These are phyloP conservation scores for Coleophora flavipennella DNA, from an alignment of 2,888 invertebrate genomes.

Conservation along the genomic window DNA sequence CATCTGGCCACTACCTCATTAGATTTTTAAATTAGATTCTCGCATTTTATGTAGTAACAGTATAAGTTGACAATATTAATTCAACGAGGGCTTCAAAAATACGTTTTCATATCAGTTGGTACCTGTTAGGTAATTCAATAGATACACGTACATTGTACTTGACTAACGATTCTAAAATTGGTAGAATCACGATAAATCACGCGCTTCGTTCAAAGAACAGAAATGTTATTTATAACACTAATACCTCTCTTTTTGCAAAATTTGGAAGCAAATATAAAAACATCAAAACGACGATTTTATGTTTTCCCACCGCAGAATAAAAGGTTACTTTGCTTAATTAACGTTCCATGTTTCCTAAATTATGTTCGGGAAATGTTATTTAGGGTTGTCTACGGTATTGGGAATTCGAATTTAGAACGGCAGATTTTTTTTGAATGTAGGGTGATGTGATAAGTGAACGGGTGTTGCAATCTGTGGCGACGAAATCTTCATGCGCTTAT, in stretches of 20 bases:
- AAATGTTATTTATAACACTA: not conserved
- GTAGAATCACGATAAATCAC: too few relatives aligned
- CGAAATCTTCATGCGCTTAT: slow-evolving; percentile 31
- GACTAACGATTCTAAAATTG: not conserved
- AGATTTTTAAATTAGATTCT: not conserved
- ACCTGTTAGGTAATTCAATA: too few relatives aligned
- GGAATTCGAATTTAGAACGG: slow-evolving; percentile 8
- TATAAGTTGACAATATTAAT: too few relatives aligned
- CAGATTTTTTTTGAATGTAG: slow-evolving; percentile 8
- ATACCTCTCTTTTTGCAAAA: not conserved
- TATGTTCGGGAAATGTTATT: not conserved
- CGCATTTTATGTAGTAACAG: too few relatives aligned
- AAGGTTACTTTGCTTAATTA: not conserved
- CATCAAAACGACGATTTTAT: too few relatives aligned
- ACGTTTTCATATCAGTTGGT: too few relatives aligned
- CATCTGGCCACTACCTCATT: not conserved
- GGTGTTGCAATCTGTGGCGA: slow-evolving; percentile 1
- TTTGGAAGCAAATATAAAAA: too few relatives aligned
- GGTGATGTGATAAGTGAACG: slow-evolving; percentile 5
- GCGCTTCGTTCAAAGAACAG: not conserved
- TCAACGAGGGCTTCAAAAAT: too few relatives aligned
- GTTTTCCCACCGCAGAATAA: too few relatives aligned
- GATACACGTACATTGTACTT: too few relatives aligned
- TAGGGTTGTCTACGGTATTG: slow-evolving; percentile 10
- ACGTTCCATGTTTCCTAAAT: not conserved